These are phyloP conservation scores for Desoria tigrina DNA, from an alignment of 2,888 invertebrate genomes.

Conservation along the genomic window DNA sequence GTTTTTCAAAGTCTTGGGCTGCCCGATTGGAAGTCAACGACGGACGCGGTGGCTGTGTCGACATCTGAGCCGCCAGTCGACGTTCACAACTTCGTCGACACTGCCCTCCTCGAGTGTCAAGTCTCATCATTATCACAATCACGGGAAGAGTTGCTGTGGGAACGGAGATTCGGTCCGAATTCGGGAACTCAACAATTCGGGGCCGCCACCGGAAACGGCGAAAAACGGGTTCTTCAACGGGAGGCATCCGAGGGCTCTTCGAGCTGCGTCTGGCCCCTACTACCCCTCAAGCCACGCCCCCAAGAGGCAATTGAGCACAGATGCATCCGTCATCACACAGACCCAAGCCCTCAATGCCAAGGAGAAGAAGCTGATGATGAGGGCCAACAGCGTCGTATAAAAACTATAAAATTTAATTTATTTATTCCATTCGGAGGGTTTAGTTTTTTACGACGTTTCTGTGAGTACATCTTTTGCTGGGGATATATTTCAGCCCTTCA, in stretches of 20 bases:
- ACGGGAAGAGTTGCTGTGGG: slow-evolving; percentile 32
- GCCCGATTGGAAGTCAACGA: slow-evolving; percentile 53
- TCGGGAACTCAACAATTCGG: slow-evolving; percentile 38
- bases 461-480: too few relatives aligned
- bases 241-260: slow-evolving; percentile 44
- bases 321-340: slow-evolving; percentile 42
- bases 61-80: slow-evolving; percentile 66
- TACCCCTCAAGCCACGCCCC: slow-evolving; percentile 46
- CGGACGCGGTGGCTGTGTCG: slow-evolving; percentile 54
- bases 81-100: slow-evolving; percentile 66
- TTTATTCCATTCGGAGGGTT: too few relatives aligned
- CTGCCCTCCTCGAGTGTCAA: slow-evolving; percentile 53
- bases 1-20: slow-evolving; percentile 65
- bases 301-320: slow-evolving; percentile 51
- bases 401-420: background rate
- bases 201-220: background rate
- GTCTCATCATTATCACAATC: slow-evolving; percentile 41
- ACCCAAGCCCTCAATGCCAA: slow-evolving; percentile 34
- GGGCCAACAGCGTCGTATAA: slow-evolving; percentile 53
- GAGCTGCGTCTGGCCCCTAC: slow-evolving; percentile 51
- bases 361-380: slow-evolving; percentile 50
- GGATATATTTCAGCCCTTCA: too few relatives aligned
- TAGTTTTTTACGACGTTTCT: too few relatives aligned
- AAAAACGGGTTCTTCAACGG: slow-evolving; percentile 39
- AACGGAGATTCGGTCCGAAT: slow-evolving; percentile 51